These are phyloP conservation scores for Romanogobio albipinnatus DNA, from an alignment of 2,113 vertebrate species.

Conservation along the genomic window DNA sequence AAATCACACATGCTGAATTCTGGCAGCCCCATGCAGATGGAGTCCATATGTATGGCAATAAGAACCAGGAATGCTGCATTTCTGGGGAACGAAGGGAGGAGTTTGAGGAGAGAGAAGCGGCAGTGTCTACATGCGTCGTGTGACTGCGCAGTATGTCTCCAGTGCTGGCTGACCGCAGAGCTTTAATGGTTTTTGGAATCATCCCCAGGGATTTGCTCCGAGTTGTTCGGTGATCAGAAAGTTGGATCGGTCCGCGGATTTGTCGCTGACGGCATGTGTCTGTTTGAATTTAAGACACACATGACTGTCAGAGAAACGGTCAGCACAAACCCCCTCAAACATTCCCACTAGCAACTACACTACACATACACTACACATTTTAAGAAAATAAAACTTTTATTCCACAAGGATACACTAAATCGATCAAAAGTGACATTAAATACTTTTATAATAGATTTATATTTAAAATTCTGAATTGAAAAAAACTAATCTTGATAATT, in stretches of 20 bases:
- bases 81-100: conserved; percentile 28
- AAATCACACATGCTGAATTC: conserved; percentile 51
- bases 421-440: background rate
- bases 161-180: conserved; percentile 51
- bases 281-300: conserved; percentile 25
- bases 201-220: conserved; percentile 45
- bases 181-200: conserved; percentile 62
- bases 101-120: conserved; percentile 57
- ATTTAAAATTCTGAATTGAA: background rate
- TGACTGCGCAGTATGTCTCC: conserved; percentile 31
- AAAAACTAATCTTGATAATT: no score
- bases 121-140: conserved; percentile 56
- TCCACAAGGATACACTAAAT: background rate
- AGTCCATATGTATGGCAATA: conserved; percentile 72
- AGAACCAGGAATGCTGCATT: conserved; percentile 49
- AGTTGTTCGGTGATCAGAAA: conserved; percentile 52
- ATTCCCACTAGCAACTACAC: background rate
- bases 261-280: conserved; percentile 32
- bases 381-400: background rate
- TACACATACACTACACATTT: background rate
- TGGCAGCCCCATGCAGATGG: conserved; percentile 74
- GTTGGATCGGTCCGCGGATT: conserved; percentile 25
- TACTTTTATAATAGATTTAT: background rate
- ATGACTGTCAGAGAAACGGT: conserved; percentile 31
- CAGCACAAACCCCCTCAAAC: conserved; percentile 5